Conservation (phyloP, 1,140 invertebrate genomes). For the Sycophila sp. region DNA sequence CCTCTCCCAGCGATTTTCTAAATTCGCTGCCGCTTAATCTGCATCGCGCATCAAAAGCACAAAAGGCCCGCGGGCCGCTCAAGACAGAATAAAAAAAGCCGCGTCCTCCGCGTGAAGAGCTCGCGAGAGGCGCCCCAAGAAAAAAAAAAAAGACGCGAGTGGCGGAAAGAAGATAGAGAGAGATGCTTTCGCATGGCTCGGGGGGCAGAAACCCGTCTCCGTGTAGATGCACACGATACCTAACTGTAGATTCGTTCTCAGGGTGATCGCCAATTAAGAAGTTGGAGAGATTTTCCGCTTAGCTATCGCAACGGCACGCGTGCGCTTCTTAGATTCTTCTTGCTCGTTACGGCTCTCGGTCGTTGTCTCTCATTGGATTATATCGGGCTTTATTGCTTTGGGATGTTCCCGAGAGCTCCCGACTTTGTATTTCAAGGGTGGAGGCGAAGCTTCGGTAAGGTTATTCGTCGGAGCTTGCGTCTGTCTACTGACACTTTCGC, state of each 20-base stretch:
- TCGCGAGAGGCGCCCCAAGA: too few relatives aligned
- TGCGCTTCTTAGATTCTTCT: background rate
- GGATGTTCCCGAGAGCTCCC: background rate
- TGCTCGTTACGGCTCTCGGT: background rate
- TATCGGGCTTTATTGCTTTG: conserved; percentile 3
- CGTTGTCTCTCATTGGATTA: conserved; percentile 1
- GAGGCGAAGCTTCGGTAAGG: too few relatives aligned
- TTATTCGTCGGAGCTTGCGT: background rate
- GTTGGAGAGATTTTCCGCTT: conserved; percentile 23
- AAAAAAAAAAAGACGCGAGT: too few relatives aligned
- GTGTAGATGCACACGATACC: background rate
- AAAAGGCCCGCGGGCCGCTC: background rate
- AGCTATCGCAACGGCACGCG: background rate
- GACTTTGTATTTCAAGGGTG: background rate
- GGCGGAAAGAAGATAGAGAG: too few relatives aligned
- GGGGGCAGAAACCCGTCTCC: background rate
- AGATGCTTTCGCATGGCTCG: too few relatives aligned
- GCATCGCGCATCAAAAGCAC: background rate
- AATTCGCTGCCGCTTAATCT: background rate
- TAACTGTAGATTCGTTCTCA: conserved; percentile 25
- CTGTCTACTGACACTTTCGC: background rate
- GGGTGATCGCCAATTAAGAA: conserved; percentile 32
- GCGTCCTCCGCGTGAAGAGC: too few relatives aligned
- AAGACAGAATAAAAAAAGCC: too few relatives aligned
- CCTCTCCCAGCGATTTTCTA: background rate